Base-by-base conservation (phyloP, 2,113 vertebrate species). In the Diglossa brunneiventris region DNA sequence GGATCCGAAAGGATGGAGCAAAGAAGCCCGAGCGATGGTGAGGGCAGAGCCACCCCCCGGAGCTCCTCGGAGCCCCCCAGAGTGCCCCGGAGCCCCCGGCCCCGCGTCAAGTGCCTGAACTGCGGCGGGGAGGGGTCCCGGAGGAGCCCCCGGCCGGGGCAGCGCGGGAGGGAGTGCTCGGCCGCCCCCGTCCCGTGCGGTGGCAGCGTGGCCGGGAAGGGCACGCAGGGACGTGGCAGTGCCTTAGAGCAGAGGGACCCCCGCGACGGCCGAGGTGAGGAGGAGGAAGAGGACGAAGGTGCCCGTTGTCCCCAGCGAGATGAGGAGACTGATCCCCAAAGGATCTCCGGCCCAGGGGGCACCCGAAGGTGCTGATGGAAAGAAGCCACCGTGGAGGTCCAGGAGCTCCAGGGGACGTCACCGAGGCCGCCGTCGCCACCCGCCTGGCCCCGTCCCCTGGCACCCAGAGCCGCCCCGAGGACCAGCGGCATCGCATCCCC, bases 181-280 rank as follows among this genome's bases (percentile, higher is more conserved):
- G n/a, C 56, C 4, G 13, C 28, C 75, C 75, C 79, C 5, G 4
- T 33, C 42, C 76, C 16, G 1, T 11, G 9, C 7, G 7, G 42
- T 8, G 49, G 39, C 39, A 5, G 58, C 37, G 27, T 7, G 80
- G 39, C 70, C 30, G 8, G 37, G 22, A 15, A 58, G 44, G 72
- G 72, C 77, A 39, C 79, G 3, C 15, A 12, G 70, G 39, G 39
- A 39, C 39, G 39, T 74, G 90, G 97, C 96, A 97, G 97, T 98
- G 97, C 97, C 97, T 98, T 98, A 97, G 94, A 94, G 89, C 96
- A 72, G 90, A 93, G 90, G 88, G 77, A 84, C 39, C 44, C 35
- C 44, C 7, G 22, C 24, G 9, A 64, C 18, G 3, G 61, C 80
- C 46, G 3, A 35, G 86, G 62, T 6, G 17, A 85, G 56, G 68